A percentile compares a stretch with the other conserved stretches of the same genome.
Conservation (phyloP, 2,888 invertebrate genomes). For the Arrhopalites spinosus region DNA sequence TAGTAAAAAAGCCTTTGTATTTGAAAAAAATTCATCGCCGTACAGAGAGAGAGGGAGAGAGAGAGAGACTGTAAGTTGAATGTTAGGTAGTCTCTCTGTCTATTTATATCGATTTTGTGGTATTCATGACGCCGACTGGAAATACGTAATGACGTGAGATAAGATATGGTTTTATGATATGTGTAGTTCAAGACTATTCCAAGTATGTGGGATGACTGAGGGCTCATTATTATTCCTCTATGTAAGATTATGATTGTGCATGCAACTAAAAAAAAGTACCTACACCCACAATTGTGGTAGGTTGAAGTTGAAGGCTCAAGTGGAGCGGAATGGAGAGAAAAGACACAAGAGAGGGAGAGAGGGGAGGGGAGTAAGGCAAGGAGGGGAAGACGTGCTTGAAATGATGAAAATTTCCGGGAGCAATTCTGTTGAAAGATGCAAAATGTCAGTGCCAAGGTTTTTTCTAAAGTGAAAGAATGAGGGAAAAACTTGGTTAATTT, state of each 20-base stretch:
- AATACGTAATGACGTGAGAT: conserved; percentile 6
- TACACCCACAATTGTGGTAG: conserved; percentile 30
- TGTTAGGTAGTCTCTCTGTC: too few species aligned
- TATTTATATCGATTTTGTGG: conserved; percentile 4
- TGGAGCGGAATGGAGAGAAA: conserved; percentile 4
- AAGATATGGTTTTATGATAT: not conserved
- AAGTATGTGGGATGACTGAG: too few species aligned
- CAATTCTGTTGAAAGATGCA: conserved; percentile 23
- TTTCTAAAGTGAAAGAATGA: conserved; percentile 8
- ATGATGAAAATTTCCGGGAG: conserved; percentile 34
- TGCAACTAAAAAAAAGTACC: not conserved
- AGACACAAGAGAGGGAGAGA: not conserved
- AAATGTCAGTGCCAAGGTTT: conserved; percentile 3
- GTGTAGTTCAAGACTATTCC: not conserved
- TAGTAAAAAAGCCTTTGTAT: not conserved
- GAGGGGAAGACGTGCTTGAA: conserved; percentile 23
- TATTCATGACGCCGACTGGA: conserved; percentile 1
- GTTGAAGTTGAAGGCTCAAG: conserved; percentile 21
- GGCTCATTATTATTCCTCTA: not conserved
- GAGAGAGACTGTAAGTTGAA: too few species aligned
- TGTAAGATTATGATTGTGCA: not conserved
- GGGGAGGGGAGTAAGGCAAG: not conserved
- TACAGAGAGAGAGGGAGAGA: not conserved
- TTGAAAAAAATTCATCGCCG: not conserved
- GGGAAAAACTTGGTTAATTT: conserved; percentile 28